Base-by-base conservation (phyloP, 2,888 invertebrate genomes). In the Stenolophus ochropezus region DNA sequence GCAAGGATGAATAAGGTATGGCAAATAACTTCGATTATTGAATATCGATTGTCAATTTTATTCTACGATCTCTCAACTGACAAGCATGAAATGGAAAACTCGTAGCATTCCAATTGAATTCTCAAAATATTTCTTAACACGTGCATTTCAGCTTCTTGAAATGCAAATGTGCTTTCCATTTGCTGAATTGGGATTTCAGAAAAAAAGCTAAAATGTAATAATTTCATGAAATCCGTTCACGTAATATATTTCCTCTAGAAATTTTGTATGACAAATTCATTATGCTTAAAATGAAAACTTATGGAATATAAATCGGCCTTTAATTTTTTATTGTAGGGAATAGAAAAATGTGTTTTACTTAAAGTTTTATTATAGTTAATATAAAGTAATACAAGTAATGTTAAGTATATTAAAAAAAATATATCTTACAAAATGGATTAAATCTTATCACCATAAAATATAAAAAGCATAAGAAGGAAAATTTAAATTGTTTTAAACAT, bases 1-100 rank as follows among this genome's bases (percentile, higher is more conserved):
- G 85, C 88, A 83, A 89, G 88, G 85, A 86, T 88, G 84, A 89
- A 88, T 86, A 89, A 90, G 89, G 90, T 90, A 86, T 88, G 86
- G 33, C 65, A 69, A 33, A 69, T 69, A 69, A 33, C 61, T 8
- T 25, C 61, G 61, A 61, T 61, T 61, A 61, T 14, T 25, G 23
- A 61, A 23, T 61, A 61, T 61, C n/a, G 58, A 21, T 25, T 61
- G 25, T 61, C 61, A 56, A 25, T 61, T 61, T 61, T 61, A 61
- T 61, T 61, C 4, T n/a, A 58, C 21, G 4, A 23, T 11, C 11
- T 61, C 25, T 2, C 23, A 56, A 56, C 21, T 56, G 56, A 56
- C 56, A 56, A 11, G 56, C 20, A 56, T 25, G 23, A n/a, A 16
- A 61, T 25, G 61, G 20, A 61, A 21, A 58, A 25, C 23, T 23